phyloP scores from a whole-genome alignment of 2,113 vertebrate species.

The Triplophysa siluroides region DNA sequence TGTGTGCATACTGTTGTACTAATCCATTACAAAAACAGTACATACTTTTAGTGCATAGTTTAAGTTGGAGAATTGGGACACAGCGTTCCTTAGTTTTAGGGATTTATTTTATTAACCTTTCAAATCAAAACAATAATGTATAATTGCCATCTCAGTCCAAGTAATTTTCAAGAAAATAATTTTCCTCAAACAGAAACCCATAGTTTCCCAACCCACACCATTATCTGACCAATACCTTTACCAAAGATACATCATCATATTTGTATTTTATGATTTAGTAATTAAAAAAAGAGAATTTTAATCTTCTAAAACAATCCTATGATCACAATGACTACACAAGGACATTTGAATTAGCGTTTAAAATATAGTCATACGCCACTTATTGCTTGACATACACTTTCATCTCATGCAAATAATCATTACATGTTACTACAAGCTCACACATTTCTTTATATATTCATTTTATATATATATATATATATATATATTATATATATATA shows the following conservation, averaged over 20 bases:
- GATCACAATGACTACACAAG: neutral
- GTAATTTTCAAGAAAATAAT: neutral
- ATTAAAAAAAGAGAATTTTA: neutral
- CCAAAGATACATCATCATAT: neutral
- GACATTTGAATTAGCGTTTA: neutral
- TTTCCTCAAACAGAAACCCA: neutral
- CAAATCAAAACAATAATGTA: neutral
- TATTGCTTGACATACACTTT: neutral
- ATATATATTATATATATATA: too few species aligned
- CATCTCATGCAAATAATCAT: neutral
- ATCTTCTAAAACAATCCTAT: neutral
- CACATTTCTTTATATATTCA: neutral
- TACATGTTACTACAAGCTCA: neutral
- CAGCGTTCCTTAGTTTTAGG: neutral
- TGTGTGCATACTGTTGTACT: too few species aligned
- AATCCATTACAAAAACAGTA: too few species aligned
- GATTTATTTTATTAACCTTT: neutral
- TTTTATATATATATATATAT: neutral
- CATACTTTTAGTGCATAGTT: too few species aligned
- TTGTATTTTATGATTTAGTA: neutral
- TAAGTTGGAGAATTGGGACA: too few species aligned
- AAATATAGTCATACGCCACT: neutral
- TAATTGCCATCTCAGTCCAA: neutral
- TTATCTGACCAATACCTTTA: neutral
- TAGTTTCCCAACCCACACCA: neutral